Conservation (phyloP, 2,888 invertebrate genomes). For the Cephus runcator region DNA sequence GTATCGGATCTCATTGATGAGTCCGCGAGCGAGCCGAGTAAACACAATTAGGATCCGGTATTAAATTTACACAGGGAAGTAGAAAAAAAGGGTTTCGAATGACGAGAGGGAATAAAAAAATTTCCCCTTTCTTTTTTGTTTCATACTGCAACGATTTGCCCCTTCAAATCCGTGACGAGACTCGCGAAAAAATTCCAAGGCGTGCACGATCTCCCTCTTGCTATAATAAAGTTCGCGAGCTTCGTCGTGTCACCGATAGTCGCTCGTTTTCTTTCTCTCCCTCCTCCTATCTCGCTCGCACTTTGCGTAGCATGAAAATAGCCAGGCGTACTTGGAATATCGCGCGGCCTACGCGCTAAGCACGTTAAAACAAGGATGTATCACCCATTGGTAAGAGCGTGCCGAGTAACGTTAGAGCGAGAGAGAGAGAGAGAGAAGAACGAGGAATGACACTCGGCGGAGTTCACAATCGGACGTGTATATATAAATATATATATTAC, state of each 20-base stretch:
- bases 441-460: conserved; percentile 8
- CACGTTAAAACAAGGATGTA: conserved; percentile 18
- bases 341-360: conserved; percentile 47
- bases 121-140: neutral
- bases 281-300: conserved; percentile 31
- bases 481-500: neutral
- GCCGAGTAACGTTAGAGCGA: conserved; percentile 18
- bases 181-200: neutral
- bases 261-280: neutral
- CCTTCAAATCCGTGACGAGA: neutral
- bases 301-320: conserved; percentile 49
- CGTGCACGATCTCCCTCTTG: neutral
- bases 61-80: neutral
- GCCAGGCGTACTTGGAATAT: conserved; percentile 53
- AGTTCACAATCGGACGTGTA: neutral
- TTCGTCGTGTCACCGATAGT: neutral
- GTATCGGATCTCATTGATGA: neutral
- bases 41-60: neutral
- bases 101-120: neutral
- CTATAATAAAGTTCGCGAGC: neutral
- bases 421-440: conserved; percentile 8
- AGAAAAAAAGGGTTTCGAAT: neutral
- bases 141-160: neutral
- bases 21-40: neutral
- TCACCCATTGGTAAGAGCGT: neutral